phyloP scores from a whole-genome alignment of 1,140 invertebrate genomes.

The Diprion similis region DNA sequence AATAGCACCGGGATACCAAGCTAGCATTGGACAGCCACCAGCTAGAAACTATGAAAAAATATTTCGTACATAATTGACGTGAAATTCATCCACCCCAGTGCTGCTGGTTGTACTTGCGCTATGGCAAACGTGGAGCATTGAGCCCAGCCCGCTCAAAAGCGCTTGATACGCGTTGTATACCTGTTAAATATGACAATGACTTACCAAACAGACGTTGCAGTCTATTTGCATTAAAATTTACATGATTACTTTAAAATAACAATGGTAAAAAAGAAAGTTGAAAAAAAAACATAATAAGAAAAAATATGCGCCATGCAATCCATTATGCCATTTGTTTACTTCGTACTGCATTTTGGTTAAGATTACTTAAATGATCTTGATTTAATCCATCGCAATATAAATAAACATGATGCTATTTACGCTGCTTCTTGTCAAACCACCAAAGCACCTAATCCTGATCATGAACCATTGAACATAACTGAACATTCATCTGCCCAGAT shows the following conservation, averaged over 20 bases:
- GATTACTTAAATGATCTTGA: too few relatives aligned
- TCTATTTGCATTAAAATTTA: neutral
- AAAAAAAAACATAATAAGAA: neutral
- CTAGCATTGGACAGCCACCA: slow-evolving; percentile 15
- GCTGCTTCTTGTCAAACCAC: neutral
- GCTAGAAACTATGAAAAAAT: slow-evolving; percentile 40
- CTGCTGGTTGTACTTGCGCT: slow-evolving; percentile 54
- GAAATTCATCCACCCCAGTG: slow-evolving; percentile 44
- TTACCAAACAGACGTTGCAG: slow-evolving; percentile 2
- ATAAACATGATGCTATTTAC: too few relatives aligned
- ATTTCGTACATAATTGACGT: slow-evolving; percentile 57
- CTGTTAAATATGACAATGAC: slow-evolving; percentile 54
- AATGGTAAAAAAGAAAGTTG: neutral
- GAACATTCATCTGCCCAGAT: too few relatives aligned
- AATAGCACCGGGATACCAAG: slow-evolving; percentile 7
- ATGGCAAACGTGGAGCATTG: slow-evolving; percentile 75
- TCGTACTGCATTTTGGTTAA: too few relatives aligned
- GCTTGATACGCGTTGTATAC: slow-evolving; percentile 76
- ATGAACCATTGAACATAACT: too few relatives aligned
- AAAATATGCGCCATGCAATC: neutral
- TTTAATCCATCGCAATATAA: too few relatives aligned
- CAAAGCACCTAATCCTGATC: neutral
- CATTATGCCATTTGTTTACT: neutral
- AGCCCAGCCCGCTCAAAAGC: slow-evolving; percentile 72
- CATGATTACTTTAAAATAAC: neutral